A percentile compares a stretch with the other conserved stretches of the same genome.
These are phyloP conservation scores for Pteropus rufus DNA, from an alignment of 2,797 vertebrate species.

Conservation along the genomic window DNA sequence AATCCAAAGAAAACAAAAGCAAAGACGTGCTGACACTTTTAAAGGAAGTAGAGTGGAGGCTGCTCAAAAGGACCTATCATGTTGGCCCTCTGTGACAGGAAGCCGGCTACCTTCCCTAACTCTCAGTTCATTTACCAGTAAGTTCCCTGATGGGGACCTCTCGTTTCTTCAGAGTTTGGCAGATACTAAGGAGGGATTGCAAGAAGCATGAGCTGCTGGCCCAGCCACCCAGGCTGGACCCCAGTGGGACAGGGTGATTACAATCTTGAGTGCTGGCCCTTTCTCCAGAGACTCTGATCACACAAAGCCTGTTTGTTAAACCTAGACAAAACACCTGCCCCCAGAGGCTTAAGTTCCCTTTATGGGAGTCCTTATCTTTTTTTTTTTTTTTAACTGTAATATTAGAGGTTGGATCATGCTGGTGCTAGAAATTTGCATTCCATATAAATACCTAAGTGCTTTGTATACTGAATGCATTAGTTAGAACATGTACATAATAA, in stretches of 20 bases:
- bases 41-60: not conserved
- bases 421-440: slow-evolving; percentile 53
- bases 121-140: not conserved
- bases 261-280: slow-evolving; percentile 52
- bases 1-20: too few species aligned
- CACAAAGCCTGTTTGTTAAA: slow-evolving; percentile 72
- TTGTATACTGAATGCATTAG: not conserved
- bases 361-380: slow-evolving; percentile 57
- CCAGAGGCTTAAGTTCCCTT: slow-evolving; percentile 53
- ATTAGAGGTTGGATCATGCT: slow-evolving; percentile 49
- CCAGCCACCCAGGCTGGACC: not conserved
- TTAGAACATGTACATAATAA: not conserved
- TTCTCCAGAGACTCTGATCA: not conserved
- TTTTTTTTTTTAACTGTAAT: slow-evolving; percentile 43
- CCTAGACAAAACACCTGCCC: slow-evolving; percentile 66
- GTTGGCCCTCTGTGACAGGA: not conserved
- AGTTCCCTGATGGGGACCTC: not conserved
- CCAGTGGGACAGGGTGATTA: not conserved
- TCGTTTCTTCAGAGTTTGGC: not conserved
- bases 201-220: not conserved
- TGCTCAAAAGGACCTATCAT: not conserved
- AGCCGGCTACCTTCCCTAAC: not conserved
- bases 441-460: slow-evolving; percentile 24
- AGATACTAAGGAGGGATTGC: not conserved
- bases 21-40: not conserved